phyloP scores from a whole-genome alignment of 2,113 vertebrate genomes.

The Cyphomyrus discorhynchus region DNA sequence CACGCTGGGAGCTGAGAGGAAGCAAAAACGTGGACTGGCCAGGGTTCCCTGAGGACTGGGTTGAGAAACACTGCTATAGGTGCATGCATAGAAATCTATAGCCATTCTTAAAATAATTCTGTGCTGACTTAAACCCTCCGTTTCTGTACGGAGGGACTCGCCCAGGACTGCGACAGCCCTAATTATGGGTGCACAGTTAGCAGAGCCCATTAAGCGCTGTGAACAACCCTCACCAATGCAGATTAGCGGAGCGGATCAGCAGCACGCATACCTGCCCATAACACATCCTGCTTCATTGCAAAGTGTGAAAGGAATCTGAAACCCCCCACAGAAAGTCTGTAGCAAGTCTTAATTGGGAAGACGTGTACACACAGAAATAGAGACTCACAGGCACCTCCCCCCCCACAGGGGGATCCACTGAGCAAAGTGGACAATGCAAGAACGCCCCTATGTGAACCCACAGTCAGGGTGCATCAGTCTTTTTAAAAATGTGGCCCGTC shows the following conservation, averaged over 20 bases:
- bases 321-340: neutral
- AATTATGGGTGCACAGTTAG: conserved; percentile 2
- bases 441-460: neutral
- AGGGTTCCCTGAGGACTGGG: too few species aligned
- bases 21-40: too few species aligned
- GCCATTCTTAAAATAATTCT: neutral
- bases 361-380: neutral
- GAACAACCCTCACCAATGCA: neutral
- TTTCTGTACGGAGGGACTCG: neutral
- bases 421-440: neutral
- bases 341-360: neutral
- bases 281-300: neutral
- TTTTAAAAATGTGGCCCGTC: neutral
- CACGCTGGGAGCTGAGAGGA: too few species aligned
- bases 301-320: neutral
- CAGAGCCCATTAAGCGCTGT: neutral
- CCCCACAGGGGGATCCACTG: neutral
- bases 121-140: neutral
- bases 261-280: neutral
- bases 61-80: neutral
- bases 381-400: neutral
- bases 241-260: neutral
- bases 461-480: neutral
- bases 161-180: neutral
- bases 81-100: neutral